phyloP scores from a whole-genome alignment of 2,113 vertebrate species.

The Thinocorus orbignyianus region DNA sequence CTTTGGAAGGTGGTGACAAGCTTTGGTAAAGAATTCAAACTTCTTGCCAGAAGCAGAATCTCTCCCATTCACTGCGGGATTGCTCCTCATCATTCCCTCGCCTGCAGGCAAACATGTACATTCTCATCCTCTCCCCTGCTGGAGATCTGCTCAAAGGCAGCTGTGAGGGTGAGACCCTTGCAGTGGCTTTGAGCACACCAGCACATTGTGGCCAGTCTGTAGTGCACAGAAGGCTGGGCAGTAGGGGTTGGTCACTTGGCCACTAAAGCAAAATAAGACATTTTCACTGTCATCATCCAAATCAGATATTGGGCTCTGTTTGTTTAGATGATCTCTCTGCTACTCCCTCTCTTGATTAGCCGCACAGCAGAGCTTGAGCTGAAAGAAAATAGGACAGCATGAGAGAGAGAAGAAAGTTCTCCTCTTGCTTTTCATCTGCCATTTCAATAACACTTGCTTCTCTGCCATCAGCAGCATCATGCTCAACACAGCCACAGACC shows the following conservation, averaged over 20 bases:
- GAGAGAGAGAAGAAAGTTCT: not conserved
- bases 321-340: not conserved
- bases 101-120: not conserved
- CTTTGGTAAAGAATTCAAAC: not conserved
- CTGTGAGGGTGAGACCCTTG: not conserved
- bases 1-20: conserved; percentile 18
- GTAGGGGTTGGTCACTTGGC: not conserved
- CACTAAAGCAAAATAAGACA: not conserved
- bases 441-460: not conserved
- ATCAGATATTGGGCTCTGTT: not conserved
- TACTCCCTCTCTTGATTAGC: not conserved
- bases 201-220: accelerated
- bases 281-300: not conserved
- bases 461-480: not conserved
- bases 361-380: not conserved
- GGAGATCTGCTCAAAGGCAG: not conserved
- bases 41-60: conserved; percentile 28
- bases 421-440: not conserved
- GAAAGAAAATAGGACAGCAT: not conserved
- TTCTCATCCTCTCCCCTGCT: not conserved
- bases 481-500: not conserved
- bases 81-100: not conserved
- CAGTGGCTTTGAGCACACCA: not conserved
- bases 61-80: not conserved
- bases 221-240: conserved; percentile 13